phyloP scores from a whole-genome alignment of 1,140 invertebrate species.

The Bombus fervidus region DNA sequence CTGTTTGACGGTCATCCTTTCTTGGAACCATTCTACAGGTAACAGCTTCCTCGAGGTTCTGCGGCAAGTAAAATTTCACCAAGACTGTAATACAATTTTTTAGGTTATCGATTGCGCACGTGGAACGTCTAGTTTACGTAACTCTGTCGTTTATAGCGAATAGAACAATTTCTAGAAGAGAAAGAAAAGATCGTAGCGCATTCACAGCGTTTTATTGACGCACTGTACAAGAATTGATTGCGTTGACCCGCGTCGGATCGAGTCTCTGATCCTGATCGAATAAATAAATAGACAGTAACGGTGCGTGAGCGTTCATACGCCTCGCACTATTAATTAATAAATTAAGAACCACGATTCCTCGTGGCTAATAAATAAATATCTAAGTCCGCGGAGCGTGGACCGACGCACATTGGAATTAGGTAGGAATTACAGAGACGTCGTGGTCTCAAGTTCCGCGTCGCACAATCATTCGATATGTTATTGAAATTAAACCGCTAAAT shows the following conservation, averaged over 20 bases:
- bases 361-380: constrained; percentile 27
- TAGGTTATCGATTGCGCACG: not conserved
- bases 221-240: constrained; percentile 32
- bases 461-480: not conserved
- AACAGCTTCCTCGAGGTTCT: too few relatives aligned
- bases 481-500: constrained; percentile 16
- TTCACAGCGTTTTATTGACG: constrained; percentile 47
- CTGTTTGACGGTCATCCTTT: not conserved
- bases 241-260: not conserved
- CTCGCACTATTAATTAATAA: constrained; percentile 16
- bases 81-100: not conserved
- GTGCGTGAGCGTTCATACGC: not conserved
- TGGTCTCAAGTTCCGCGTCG: not conserved
- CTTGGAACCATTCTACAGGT: not conserved
- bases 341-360: constrained; percentile 13
- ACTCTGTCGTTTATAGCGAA: not conserved
- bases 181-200: not conserved
- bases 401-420: not conserved
- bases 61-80: not conserved
- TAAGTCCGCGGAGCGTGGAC: not conserved
- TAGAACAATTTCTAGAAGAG: not conserved
- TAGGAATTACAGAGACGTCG: not conserved
- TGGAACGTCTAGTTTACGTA: not conserved
- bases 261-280: not conserved
- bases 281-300: constrained; percentile 26